These are phyloP conservation scores for Stratiomys singularior DNA, from an alignment of 2,888 invertebrate species.

Conservation along the genomic window DNA sequence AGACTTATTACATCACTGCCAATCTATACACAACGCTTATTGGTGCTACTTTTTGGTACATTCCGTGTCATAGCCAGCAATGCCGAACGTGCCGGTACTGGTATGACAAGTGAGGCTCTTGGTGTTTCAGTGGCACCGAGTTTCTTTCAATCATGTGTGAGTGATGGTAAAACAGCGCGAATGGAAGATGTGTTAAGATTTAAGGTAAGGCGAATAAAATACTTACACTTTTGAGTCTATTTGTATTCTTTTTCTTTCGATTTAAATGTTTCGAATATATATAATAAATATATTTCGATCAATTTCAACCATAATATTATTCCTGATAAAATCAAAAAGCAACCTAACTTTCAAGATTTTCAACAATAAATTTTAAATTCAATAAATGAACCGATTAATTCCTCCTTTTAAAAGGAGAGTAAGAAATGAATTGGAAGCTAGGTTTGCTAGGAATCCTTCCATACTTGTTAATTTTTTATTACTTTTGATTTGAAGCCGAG, in stretches of 20 bases:
- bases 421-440: no score
- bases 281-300: no score
- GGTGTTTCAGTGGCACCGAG: constrained; percentile 96
- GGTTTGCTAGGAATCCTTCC: no score
- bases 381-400: no score
- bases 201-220: constrained; percentile 76
- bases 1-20: constrained; percentile 91
- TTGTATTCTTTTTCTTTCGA: not conserved
- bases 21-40: constrained; percentile 88
- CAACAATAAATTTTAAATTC: no score
- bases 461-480: no score
- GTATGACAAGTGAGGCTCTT: constrained; percentile 95
- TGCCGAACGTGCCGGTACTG: constrained; percentile 88
- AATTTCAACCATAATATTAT: no score
- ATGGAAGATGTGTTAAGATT: constrained; percentile 96
- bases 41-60: constrained; percentile 96
- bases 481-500: no score
- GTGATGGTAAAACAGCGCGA: constrained; percentile 92
- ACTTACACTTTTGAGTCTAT: constrained; percentile 41
- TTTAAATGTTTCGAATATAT: not conserved
- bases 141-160: constrained; percentile 95
- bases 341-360: no score
- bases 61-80: constrained; percentile 95
- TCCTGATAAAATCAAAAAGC: no score
- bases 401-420: no score